Evolutionary conservation across 2,797 vertebrate species (phyloP), one percentile per base, ranked within the genome.

Genomic region (Sylvia borin): DNA sequence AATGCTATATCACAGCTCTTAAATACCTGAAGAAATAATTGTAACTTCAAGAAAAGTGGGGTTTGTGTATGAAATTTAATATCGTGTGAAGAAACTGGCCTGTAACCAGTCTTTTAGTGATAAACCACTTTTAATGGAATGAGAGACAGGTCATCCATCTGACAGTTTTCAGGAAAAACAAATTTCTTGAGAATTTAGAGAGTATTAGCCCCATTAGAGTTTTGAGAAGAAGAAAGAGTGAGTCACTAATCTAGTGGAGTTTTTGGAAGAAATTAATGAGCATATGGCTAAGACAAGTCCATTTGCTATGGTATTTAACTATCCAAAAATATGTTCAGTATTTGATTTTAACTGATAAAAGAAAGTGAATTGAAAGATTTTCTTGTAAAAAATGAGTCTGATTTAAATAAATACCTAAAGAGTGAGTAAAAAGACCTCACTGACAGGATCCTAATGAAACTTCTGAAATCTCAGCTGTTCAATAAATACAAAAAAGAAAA

Each of bases 181-280:
- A 50, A 73, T 57, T 85, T 82, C 7, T 53, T 29, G 13, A 27
- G 20, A 58, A 48, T 81, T 75, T 54, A 61, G 64, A 62, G 22
- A 45, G 11, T 66, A 76, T 58, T 58, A 75, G 9, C 10, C 6
- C 38, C n/a, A 31, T 54, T 43, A 43, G 21, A 60, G 16, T 9
- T 80, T 95, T 71, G 36, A 9, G 55, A 73, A 86, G 15, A 43
- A 47, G 18, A 74, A 83, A 53, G 31, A 21, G 5, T 45, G 48
- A 66, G 10, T 92, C 3, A 13, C 10, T 50, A 87, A 82, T 54
- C 43, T 79, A 14, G 31, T 65, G 27, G 26, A 81, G 29, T 68
- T 73, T 81, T 84, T 93, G 43, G 77, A 93, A 89, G 31, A 82
- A 95, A 77, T 68, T 84, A 94, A 86, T 81, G 47, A 86, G n/a